Percentiles rank a stretch among this genome's conserved stretches.
phyloP scores from a whole-genome alignment of 2,888 invertebrate genomes.

The Amiota minor region DNA sequence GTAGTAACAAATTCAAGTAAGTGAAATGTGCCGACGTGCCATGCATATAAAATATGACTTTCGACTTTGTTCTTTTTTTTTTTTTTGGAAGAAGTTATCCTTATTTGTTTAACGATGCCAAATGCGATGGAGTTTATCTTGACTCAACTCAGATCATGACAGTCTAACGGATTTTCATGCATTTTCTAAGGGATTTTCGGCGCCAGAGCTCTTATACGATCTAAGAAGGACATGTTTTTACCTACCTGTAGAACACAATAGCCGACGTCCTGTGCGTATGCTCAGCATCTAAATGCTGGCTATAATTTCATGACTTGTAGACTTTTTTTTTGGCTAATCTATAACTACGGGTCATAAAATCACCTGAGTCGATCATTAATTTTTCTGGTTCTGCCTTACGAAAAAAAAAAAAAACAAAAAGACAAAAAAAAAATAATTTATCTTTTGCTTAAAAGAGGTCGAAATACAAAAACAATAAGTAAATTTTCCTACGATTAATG shows the following conservation, averaged over 20 bases:
- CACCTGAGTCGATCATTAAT: constrained; percentile 59
- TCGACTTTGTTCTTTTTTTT: not conserved
- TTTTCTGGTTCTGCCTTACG: constrained; percentile 30
- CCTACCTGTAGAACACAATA: constrained; percentile 5
- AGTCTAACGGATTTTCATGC: constrained; percentile 66
- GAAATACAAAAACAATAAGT: not conserved
- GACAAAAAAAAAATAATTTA: constrained; percentile 15
- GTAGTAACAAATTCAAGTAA: too few species aligned
- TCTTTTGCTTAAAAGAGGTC: not conserved
- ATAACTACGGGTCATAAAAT: constrained; percentile 64
- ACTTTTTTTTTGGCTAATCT: constrained; percentile 40
- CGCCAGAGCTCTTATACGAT: constrained; percentile 57
- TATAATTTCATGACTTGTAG: constrained; percentile 49
- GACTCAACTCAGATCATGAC: constrained; percentile 20
- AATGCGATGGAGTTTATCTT: constrained; percentile 48
- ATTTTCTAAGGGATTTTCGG: constrained; percentile 65
- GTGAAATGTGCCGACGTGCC: constrained; percentile 10
- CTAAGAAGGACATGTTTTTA: not conserved
- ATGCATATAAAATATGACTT: constrained; percentile 59
- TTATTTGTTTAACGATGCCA: constrained; percentile 54
- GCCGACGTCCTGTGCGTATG: constrained; percentile 29
- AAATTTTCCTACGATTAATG: not conserved
- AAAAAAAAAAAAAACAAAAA: constrained; percentile 6
- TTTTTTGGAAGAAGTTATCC: not conserved
- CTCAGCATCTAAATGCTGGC: constrained; percentile 46